These are phyloP conservation scores for Chiridota heheva DNA, from an alignment of 35 echinoderm and acorn worm species.

Conservation along the genomic window DNA sequence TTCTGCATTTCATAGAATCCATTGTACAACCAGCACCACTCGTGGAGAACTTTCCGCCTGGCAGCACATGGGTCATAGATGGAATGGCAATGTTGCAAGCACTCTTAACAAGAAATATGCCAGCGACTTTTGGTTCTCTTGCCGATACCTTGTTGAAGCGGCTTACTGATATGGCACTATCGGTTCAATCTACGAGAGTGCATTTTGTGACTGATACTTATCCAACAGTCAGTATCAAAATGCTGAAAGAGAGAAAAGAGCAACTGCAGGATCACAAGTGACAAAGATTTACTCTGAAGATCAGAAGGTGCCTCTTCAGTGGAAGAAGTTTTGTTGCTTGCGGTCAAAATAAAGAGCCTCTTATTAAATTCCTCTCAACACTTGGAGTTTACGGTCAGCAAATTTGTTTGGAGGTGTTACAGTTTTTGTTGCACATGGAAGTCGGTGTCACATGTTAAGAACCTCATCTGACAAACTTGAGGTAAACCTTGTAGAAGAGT, in stretches of 20 bases:
- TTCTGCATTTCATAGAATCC: background rate
- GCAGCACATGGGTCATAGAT: constrained; percentile 27
- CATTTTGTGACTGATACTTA: constrained; percentile 43
- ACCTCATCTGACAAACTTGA: background rate
- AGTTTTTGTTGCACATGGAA: constrained; percentile 61
- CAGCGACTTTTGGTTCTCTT: constrained; percentile 9
- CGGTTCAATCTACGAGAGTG: background rate
- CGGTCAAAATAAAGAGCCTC: constrained; percentile 45
- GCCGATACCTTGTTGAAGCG: background rate
- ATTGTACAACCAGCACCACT: background rate
- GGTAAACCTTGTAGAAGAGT: constrained; percentile 5
- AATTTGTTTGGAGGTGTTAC: constrained; percentile 25
- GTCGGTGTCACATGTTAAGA: constrained; percentile 41
- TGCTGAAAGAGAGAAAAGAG: constrained; percentile 28
- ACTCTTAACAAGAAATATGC: background rate
- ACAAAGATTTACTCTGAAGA: constrained; percentile 35
- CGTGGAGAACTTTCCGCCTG: background rate
- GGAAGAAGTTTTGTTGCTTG: constrained; percentile 48
- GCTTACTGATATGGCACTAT: background rate
- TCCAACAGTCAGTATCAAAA: constrained; percentile 8
- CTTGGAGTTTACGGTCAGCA: background rate
- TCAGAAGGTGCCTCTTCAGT: constrained; percentile 41
- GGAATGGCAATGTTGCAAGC: constrained; percentile 28
- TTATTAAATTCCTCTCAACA: constrained; percentile 46
- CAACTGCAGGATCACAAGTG: background rate